Evolutionary conservation across 2,888 invertebrate genomes (phyloP).

Genomic region (Limenitis camilla): DNA sequence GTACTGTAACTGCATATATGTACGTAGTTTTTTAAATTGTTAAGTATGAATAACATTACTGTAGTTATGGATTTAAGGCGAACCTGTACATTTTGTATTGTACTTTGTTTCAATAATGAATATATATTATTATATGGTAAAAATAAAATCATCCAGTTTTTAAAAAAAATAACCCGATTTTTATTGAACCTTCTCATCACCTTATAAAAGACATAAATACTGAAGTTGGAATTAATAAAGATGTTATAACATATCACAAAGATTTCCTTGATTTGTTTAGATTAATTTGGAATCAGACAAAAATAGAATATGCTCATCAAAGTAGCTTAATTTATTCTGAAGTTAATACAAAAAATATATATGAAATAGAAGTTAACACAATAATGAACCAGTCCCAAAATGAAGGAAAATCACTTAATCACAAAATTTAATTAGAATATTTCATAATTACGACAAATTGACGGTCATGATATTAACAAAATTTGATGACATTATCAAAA

Average conservation of each 20-base stretch:
- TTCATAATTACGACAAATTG: neutral
- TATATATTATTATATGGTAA: conserved; percentile 82
- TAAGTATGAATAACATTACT: conserved; percentile 73
- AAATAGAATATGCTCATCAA: neutral
- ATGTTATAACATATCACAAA: too few species aligned
- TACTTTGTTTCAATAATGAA: conserved; percentile 81
- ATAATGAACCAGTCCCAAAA: too few species aligned
- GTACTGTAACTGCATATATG: conserved; percentile 70
- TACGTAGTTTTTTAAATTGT: conserved; percentile 71
- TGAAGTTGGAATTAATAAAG: too few species aligned
- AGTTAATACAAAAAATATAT: neutral
- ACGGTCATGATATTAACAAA: conserved; percentile 14
- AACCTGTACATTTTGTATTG: conserved; percentile 84
- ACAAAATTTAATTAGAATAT: neutral
- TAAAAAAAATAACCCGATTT: conserved; percentile 68
- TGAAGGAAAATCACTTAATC: too few species aligned
- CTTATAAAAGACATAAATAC: neutral
- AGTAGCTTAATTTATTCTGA: neutral
- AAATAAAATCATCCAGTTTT: conserved; percentile 79
- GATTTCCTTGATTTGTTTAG: neutral
- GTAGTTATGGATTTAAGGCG: conserved; percentile 70
- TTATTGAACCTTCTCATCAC: conserved; percentile 35
- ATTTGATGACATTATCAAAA: conserved; percentile 45
- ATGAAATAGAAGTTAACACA: neutral
- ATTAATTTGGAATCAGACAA: neutral